A percentile compares a stretch with the other conserved stretches of the same genome.
phyloP scores from a whole-genome alignment of 2,888 invertebrate species.

The Xylocampa areola region DNA sequence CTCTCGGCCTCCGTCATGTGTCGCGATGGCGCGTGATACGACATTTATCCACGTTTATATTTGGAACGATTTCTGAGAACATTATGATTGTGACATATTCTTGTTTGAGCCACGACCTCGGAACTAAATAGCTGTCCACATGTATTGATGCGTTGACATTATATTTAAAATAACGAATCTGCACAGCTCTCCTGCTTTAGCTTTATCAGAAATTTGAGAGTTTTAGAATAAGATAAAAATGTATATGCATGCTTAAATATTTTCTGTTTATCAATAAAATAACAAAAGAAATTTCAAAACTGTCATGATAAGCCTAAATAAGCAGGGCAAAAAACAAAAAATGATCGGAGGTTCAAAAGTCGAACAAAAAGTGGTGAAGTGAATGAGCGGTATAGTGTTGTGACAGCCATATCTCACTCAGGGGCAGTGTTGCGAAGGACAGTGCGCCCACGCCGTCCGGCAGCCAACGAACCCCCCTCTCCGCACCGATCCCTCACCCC shows the following conservation, averaged over 20 bases:
- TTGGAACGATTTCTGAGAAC: slow-evolving; percentile 83
- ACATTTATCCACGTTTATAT: slow-evolving; percentile 84
- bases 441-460: slow-evolving; percentile 83
- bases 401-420: slow-evolving; percentile 69
- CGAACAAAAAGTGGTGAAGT: slow-evolving; percentile 43
- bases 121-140: slow-evolving; percentile 40
- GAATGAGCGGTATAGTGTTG: slow-evolving; percentile 67
- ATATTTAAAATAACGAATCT: slow-evolving; percentile 22
- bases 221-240: background rate
- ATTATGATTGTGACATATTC: slow-evolving; percentile 80
- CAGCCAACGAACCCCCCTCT: slow-evolving; percentile 44
- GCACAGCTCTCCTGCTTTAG: slow-evolving; percentile 6
- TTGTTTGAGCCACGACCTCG: slow-evolving; percentile 63
- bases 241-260: slow-evolving; percentile 10
- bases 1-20: slow-evolving; percentile 84
- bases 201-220: slow-evolving; percentile 2
- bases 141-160: slow-evolving; percentile 46
- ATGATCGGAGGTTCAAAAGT: slow-evolving; percentile 51
- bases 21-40: slow-evolving; percentile 84
- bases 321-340: slow-evolving; percentile 37
- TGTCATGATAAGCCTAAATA: slow-evolving; percentile 37
- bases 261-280: slow-evolving; percentile 43
- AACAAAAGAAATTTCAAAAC: slow-evolving; percentile 50
- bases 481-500: slow-evolving; percentile 41
- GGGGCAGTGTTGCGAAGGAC: slow-evolving; percentile 84